Conservation (phyloP, 1,140 invertebrate species). For the Monochamus saltuarius region DNA sequence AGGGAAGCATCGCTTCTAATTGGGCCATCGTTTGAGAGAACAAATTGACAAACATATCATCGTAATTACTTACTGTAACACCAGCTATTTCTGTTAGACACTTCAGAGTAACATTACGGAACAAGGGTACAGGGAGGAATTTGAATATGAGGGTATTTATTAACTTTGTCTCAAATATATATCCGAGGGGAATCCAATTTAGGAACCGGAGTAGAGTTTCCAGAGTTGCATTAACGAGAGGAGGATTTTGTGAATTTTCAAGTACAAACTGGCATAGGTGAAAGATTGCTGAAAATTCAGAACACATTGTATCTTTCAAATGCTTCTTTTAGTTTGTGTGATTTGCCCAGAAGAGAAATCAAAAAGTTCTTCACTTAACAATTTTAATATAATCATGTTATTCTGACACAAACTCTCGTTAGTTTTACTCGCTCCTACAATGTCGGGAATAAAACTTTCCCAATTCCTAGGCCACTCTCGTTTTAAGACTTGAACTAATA, state of each 20-base stretch:
- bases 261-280: slow-evolving; percentile 97
- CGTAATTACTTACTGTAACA: slow-evolving; percentile 84
- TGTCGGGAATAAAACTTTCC: slow-evolving; percentile 98
- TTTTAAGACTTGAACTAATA: slow-evolving; percentile 97
- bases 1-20: slow-evolving; percentile 87
- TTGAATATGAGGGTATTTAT: slow-evolving; percentile 94
- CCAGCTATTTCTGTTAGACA: slow-evolving; percentile 98
- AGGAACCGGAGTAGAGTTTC: slow-evolving; percentile 96
- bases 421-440: slow-evolving; percentile 97
- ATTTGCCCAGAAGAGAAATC: slow-evolving; percentile 97
- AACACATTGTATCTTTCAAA: slow-evolving; percentile 99
- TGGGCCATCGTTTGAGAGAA: slow-evolving; percentile 91
- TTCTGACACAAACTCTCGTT: slow-evolving; percentile 99
- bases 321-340: slow-evolving; percentile 98
- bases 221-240: slow-evolving; percentile 89
- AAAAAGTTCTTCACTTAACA: slow-evolving; percentile 98
- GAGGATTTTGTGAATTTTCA: slow-evolving; percentile 96
- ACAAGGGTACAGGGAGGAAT: slow-evolving; percentile 97
- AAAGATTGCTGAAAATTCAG: slow-evolving; percentile 97
- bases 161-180: slow-evolving; percentile 98
- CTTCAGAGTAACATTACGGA: slow-evolving; percentile 97
- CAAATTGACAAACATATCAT: slow-evolving; percentile 86
- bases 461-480: slow-evolving; percentile 99
- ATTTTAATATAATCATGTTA: slow-evolving; percentile 97
- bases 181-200: slow-evolving; percentile 99